A percentile compares a stretch with the other conserved stretches of the same genome.
phyloP scores from a whole-genome alignment of 2,113 vertebrate genomes.

The Pelecanoides urinatrix region DNA sequence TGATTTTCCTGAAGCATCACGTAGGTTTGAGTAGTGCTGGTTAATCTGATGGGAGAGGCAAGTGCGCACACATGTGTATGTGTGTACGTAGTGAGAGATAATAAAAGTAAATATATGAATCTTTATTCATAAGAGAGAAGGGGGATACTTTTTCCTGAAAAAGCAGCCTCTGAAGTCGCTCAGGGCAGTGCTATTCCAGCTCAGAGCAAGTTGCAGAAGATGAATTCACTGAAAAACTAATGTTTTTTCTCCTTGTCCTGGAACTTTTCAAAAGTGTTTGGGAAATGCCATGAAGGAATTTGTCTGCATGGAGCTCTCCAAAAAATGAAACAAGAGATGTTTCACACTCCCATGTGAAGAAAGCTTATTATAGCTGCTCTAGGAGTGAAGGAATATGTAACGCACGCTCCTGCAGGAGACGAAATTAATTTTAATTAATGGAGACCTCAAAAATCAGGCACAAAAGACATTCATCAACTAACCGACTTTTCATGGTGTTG shows the following conservation, averaged over 20 bases:
- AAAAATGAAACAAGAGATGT: neutral
- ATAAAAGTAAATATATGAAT: neutral
- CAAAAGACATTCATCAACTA: conserved; percentile 54
- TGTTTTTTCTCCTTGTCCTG: neutral
- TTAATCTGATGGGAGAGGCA: neutral
- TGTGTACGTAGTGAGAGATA: neutral
- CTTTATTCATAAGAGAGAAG: neutral
- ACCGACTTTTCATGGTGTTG: neutral
- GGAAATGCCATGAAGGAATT: conserved; percentile 9
- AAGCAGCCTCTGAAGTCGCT: neutral
- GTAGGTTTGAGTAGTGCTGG: neutral
- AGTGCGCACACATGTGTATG: too few species aligned
- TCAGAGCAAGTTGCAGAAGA: neutral
- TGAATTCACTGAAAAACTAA: neutral
- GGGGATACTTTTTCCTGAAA: neutral
- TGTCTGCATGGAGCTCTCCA: neutral
- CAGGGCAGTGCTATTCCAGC: neutral
- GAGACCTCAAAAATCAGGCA: conserved; percentile 45
- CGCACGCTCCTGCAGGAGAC: neutral
- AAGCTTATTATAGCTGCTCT: neutral
- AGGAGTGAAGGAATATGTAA: conserved; percentile 1
- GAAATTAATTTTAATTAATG: conserved; percentile 54
- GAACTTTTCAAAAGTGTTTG: neutral
- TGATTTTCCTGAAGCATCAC: neutral
- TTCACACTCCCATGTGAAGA: neutral